Evolutionary conservation across 2,888 invertebrate species (phyloP).

Genomic region (Hyposoter dolosus): DNA sequence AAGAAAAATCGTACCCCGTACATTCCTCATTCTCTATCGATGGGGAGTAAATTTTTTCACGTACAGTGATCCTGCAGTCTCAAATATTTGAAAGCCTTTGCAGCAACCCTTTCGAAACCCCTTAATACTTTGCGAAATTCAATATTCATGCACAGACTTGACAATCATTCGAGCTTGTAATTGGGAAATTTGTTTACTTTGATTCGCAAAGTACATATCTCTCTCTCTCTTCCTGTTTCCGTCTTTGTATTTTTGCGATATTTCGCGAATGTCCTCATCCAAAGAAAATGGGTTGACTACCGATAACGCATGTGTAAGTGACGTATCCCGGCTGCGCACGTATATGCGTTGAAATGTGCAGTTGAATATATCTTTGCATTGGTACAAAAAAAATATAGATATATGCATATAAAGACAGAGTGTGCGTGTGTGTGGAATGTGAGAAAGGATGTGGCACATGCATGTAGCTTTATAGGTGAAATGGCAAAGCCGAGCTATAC

Average conservation of each 20-base stretch:
- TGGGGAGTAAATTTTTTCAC: conserved; percentile 61
- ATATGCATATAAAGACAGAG: background rate
- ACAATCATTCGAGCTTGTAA: conserved; percentile 29
- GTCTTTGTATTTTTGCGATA: conserved; percentile 14
- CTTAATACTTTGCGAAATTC: conserved; percentile 38
- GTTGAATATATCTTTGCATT: background rate
- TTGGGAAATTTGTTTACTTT: conserved; percentile 34
- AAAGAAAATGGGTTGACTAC: conserved; percentile 59
- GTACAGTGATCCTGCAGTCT: conserved; percentile 22
- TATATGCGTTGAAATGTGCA: conserved; percentile 19
- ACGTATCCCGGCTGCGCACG: conserved; percentile 12
- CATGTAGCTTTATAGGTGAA: conserved; percentile 77
- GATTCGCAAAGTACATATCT: background rate
- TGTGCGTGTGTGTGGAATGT: background rate
- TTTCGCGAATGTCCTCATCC: conserved; percentile 47
- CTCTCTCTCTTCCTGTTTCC: conserved; percentile 1
- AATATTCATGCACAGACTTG: conserved; percentile 36
- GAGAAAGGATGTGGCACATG: conserved; percentile 3
- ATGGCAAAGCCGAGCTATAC: conserved; percentile 80
- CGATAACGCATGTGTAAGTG: conserved; percentile 39
- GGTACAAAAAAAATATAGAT: conserved; percentile 21
- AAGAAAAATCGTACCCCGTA: background rate
- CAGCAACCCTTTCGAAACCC: background rate
- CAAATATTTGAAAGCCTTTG: background rate
- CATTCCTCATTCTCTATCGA: conserved; percentile 31